Evolutionary conservation across 1,140 invertebrate genomes (phyloP), one percentile per base, ranked within the genome.

Genomic region (Brachionus rubens): DNA sequence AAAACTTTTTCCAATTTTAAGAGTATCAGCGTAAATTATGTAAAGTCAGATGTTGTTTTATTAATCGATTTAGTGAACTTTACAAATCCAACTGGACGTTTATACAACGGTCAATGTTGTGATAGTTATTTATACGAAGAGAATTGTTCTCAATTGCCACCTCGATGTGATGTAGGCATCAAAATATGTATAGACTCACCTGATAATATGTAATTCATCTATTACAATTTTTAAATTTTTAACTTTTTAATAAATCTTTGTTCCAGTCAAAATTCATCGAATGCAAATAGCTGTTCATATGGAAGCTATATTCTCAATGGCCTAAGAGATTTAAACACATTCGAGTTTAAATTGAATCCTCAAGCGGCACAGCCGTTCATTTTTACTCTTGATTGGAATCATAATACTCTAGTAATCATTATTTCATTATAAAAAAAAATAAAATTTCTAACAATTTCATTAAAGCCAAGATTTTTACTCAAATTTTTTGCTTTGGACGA

Each of bases 401-500:
- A 16, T 41, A 46, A 46, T 2, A 19, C 43, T 43, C 43, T 65
- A 28, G 59, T 65, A 28, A 43, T n/a, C n/a, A n/a, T n/a, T n/a
- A n/a, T n/a, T n/a, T n/a, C n/a, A 30, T 33, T 12, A 26, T 24
- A 7, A n/a, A 14, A 30, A 41, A 62, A 40, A 16, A 19, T 43
- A 14, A 65, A 43, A 12, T 12, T 3, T 19, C 19, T 26, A 26
- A 26, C 40, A 28, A 65, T 21, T 14, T 24, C 14, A 16, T 43
- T 46, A 28, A 24, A 72, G 68, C 68, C 68, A 36, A 72, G 68
- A 48, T 54, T 28, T 48, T 41, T 72, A n/a, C 24, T 72, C 14
- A 72, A 72, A 54, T 40, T 72, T 16, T 72, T 72, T 41, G 68
- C 68, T 1, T 26, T 72, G 2, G 68, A 72, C 21, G 68, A 72